These are phyloP conservation scores for Sceliomorpha sp. DNA, from an alignment of 2,888 invertebrate species.

Conservation along the genomic window DNA sequence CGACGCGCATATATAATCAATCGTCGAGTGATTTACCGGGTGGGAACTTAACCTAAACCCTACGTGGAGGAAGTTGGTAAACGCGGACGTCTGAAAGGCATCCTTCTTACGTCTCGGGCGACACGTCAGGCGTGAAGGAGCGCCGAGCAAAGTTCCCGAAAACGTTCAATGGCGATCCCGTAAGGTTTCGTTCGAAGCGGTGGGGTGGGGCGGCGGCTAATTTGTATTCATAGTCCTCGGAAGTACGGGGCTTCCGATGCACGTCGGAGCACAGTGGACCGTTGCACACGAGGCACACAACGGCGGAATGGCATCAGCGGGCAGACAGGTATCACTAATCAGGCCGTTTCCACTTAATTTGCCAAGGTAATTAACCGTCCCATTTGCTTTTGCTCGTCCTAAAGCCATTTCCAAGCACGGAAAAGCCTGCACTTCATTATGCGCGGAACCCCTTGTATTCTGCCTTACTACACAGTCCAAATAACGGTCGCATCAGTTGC, in stretches of 20 bases:
- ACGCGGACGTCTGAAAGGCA: too few species aligned
- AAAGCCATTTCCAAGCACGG: slow-evolving; percentile 69
- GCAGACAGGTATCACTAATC: slow-evolving; percentile 73
- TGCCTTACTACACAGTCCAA: slow-evolving; percentile 60
- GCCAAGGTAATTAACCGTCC: slow-evolving; percentile 76
- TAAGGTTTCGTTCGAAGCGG: slow-evolving; percentile 29
- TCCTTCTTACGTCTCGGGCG: too few species aligned
- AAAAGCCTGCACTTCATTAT: slow-evolving; percentile 73
- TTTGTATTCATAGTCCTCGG: slow-evolving; percentile 47
- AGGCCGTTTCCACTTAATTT: slow-evolving; percentile 78
- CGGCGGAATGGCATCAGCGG: slow-evolving; percentile 63
- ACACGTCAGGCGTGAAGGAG: too few species aligned
- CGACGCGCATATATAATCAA: too few species aligned
- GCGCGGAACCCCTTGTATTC: slow-evolving; percentile 71
- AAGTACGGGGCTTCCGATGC: slow-evolving; percentile 31
- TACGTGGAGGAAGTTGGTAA: too few species aligned
- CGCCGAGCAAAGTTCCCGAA: too few species aligned
- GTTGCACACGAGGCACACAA: slow-evolving; percentile 25
- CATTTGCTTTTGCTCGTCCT: slow-evolving; percentile 68
- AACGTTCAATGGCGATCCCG: slow-evolving; percentile 17
- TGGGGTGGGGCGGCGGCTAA: slow-evolving; percentile 41
- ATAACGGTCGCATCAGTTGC: slow-evolving; percentile 36
- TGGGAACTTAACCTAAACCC: too few species aligned
- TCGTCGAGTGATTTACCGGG: too few species aligned
- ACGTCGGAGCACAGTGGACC: slow-evolving; percentile 29